Conservation (phyloP, 1,140 invertebrate genomes). For the Bombus cullumanus region DNA sequence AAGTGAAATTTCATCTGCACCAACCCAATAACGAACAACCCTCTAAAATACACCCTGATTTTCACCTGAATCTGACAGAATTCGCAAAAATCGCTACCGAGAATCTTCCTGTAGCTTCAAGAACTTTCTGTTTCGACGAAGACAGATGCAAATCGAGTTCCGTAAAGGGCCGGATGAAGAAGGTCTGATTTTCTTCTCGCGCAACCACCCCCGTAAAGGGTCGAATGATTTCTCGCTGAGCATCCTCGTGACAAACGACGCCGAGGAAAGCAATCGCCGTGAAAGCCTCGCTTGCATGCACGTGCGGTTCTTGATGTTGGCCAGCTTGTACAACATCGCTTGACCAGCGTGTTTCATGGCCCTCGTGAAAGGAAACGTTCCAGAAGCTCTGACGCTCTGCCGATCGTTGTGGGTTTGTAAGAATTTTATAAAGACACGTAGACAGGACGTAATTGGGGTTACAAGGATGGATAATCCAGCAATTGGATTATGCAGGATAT, state of each 20-base stretch:
- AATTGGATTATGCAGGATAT: neutral
- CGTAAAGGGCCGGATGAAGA: neutral
- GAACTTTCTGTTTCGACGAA: neutral
- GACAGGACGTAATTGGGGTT: neutral
- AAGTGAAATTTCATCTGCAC: too few species aligned
- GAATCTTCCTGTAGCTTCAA: too few species aligned
- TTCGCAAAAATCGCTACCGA: too few species aligned
- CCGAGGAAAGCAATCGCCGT: constrained; percentile 73
- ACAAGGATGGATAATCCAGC: neutral
- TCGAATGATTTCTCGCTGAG: constrained; percentile 67
- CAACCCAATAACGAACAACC: too few species aligned
- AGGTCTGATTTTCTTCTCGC: constrained; percentile 19
- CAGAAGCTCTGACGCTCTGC: neutral
- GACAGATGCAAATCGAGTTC: neutral
- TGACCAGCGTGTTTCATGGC: constrained; percentile 14
- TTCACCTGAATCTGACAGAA: too few species aligned
- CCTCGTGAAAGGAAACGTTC: neutral
- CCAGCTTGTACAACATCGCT: constrained; percentile 14
- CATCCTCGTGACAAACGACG: constrained; percentile 68
- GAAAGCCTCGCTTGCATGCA: constrained; percentile 66
- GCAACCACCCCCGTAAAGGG: neutral
- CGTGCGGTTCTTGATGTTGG: constrained; percentile 26
- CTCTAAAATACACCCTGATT: too few species aligned
- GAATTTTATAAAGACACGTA: constrained; percentile 1
- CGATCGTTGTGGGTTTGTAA: neutral